These are phyloP conservation scores for Proctacanthus coquilletti DNA, from an alignment of 1,140 invertebrate species.

Conservation along the genomic window DNA sequence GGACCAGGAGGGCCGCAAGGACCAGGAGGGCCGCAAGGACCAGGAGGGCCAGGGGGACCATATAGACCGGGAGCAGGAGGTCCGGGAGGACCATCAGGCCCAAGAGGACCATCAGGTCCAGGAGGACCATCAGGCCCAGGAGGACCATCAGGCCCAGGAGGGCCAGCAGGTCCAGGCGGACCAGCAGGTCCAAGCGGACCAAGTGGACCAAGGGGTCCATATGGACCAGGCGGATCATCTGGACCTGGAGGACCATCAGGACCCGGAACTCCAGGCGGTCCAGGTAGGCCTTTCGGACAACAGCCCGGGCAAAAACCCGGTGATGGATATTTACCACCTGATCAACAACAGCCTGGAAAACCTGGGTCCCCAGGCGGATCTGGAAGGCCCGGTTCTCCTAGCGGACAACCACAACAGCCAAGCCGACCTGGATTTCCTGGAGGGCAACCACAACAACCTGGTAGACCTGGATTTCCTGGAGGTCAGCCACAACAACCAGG, in stretches of 20 bases:
- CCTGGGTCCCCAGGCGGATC: too few species aligned
- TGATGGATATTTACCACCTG: too few species aligned
- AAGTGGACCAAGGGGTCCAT: constrained; percentile 9
- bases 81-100: not conserved
- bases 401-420: too few species aligned
- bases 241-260: constrained; percentile 6
- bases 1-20: not conserved
- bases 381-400: too few species aligned
- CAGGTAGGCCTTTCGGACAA: constrained; percentile 5
- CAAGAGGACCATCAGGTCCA: not conserved
- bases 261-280: constrained; percentile 7
- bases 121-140: not conserved
- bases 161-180: not conserved
- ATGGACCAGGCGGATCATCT: constrained; percentile 7
- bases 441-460: too few species aligned
- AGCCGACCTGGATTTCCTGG: too few species aligned
- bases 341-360: too few species aligned
- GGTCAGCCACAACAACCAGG: too few species aligned
- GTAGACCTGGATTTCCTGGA: too few species aligned
- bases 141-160: not conserved
- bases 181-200: constrained; percentile 10
- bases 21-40: not conserved
- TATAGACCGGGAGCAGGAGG: constrained; percentile 5
- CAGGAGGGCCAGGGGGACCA: constrained; percentile 4
- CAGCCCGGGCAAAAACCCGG: too few species aligned